These are phyloP conservation scores for Drosophila pseudotalamancana DNA, from an alignment of 2,888 invertebrate genomes.

Conservation along the genomic window DNA sequence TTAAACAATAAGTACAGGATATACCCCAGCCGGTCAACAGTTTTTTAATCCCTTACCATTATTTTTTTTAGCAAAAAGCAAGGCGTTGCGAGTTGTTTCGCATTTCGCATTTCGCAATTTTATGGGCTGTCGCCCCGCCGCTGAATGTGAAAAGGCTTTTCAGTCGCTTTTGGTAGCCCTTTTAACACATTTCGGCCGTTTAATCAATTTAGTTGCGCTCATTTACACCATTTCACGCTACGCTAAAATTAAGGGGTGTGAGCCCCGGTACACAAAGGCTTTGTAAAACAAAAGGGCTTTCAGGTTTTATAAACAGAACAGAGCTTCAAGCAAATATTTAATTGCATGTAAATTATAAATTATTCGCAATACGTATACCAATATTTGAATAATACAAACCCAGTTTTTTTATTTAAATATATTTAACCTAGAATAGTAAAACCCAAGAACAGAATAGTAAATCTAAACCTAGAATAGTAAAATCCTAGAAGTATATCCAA, in stretches of 20 bases:
- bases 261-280: neutral
- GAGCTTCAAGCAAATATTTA: neutral
- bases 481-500: too few relatives aligned
- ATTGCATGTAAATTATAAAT: neutral
- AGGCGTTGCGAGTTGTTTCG: slow-evolving; percentile 35
- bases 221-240: slow-evolving; percentile 16
- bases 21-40: neutral
- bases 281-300: neutral
- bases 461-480: too few relatives aligned
- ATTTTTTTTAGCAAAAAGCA: slow-evolving; percentile 26
- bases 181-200: slow-evolving; percentile 12
- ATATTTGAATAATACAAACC: neutral
- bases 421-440: too few relatives aligned
- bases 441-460: too few relatives aligned
- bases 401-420: neutral
- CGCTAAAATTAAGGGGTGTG: slow-evolving; percentile 9
- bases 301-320: neutral
- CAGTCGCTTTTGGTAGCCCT: slow-evolving; percentile 1
- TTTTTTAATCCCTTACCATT: neutral
- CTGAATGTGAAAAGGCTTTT: slow-evolving; percentile 3
- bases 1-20: slow-evolving; percentile 12
- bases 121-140: slow-evolving; percentile 45
- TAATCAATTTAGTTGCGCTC: slow-evolving; percentile 31
- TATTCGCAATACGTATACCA: neutral
- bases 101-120: slow-evolving; percentile 44